A percentile compares a stretch with the other conserved stretches of the same genome.
phyloP scores from a whole-genome alignment of 2,797 vertebrate species.

The Lithobates pipiens region DNA sequence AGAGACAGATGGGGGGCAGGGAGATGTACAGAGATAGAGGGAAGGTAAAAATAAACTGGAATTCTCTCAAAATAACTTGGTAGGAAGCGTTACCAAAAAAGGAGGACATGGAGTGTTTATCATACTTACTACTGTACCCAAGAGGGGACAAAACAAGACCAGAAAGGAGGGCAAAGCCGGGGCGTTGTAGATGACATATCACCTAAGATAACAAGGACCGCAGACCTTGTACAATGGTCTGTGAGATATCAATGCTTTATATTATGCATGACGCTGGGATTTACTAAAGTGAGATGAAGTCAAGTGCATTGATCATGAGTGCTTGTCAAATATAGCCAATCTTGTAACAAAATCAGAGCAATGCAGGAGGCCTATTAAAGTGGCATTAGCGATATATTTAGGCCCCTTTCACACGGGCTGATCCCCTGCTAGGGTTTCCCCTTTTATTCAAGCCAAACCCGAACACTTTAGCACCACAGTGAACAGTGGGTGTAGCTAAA shows the following conservation, averaged over 20 bases:
- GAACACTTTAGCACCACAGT: too few species aligned
- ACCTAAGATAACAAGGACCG: too few species aligned
- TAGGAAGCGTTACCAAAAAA: constrained; percentile 77
- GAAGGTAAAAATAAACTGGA: constrained; percentile 81
- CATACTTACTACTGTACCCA: constrained; percentile 24
- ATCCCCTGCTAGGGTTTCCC: too few species aligned
- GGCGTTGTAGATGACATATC: neutral
- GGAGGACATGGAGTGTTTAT: constrained; percentile 65
- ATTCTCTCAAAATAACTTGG: constrained; percentile 78
- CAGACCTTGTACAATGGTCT: neutral
- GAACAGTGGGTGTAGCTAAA: too few species aligned
- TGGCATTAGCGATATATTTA: too few species aligned
- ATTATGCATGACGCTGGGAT: neutral
- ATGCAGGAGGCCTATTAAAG: too few species aligned
- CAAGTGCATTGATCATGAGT: too few species aligned
- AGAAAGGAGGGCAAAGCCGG: neutral
- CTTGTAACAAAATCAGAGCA: neutral
- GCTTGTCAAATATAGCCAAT: neutral
- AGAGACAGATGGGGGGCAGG: constrained; percentile 41
- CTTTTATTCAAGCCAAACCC: too few species aligned
- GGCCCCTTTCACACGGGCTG: too few species aligned
- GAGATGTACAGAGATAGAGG: constrained; percentile 57
- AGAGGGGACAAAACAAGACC: constrained; percentile 13
- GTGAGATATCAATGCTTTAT: neutral
- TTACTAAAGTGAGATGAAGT: neutral